These are phyloP conservation scores for Daubentonia madagascariensis DNA, from an alignment of 2,113 vertebrate genomes.

Conservation along the genomic window DNA sequence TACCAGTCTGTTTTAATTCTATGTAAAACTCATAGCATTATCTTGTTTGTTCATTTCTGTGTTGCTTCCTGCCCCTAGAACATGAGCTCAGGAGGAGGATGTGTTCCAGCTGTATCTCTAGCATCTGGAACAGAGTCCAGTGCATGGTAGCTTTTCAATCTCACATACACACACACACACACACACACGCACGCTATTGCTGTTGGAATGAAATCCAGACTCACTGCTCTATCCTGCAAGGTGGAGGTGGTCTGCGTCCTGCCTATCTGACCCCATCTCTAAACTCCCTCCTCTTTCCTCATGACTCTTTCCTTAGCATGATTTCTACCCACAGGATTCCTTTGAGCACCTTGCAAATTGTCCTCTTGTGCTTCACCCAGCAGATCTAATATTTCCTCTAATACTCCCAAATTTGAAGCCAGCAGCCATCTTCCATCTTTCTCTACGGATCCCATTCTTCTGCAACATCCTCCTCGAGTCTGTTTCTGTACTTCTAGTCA, in stretches of 20 bases:
- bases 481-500: not conserved
- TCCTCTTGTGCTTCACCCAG: no score
- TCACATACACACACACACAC: not conserved
- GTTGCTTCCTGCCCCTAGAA: not conserved
- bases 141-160: not conserved
- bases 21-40: not conserved
- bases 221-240: not conserved
- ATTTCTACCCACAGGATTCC: not conserved
- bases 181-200: no score
- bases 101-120: not conserved
- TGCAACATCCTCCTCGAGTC: rapidly evolving
- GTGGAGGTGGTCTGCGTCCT: not conserved
- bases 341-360: not conserved
- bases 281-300: not conserved
- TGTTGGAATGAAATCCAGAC: not conserved
- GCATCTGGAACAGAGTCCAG: not conserved
- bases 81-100: not conserved
- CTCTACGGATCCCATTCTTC: no score
- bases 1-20: not conserved
- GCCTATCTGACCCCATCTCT: not conserved
- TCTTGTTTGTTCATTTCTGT: not conserved
- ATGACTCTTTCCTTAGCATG: not conserved
- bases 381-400: not conserved
- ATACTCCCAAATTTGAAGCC: not conserved
- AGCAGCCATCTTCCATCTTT: not conserved